phyloP scores from a whole-genome alignment of 2,797 vertebrate species.

The Chrosomus eos region DNA sequence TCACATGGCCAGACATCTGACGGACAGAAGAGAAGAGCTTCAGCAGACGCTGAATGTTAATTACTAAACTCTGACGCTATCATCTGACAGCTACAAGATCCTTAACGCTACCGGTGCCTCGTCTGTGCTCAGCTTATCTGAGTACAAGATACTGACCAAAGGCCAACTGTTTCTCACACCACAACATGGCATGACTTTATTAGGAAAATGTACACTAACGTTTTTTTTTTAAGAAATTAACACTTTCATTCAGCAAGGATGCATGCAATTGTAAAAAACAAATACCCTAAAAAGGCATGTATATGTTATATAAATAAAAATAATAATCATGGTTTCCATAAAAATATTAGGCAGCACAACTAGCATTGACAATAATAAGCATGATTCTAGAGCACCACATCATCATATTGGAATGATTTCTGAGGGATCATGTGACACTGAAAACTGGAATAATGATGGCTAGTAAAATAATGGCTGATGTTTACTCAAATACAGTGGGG shows the following conservation, averaged over 20 bases:
- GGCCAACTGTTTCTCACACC: background rate
- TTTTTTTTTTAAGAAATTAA: background rate
- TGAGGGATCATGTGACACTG: background rate
- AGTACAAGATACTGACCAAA: slow-evolving; percentile 17
- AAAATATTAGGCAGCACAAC: background rate
- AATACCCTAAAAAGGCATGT: background rate
- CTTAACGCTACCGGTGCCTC: slow-evolving; percentile 8
- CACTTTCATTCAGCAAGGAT: background rate
- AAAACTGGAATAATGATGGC: background rate
- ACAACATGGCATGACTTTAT: background rate
- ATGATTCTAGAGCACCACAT: background rate
- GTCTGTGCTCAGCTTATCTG: slow-evolving; percentile 41
- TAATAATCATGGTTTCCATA: background rate
- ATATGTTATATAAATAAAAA: background rate
- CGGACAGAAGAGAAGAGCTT: background rate
- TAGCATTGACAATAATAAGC: background rate
- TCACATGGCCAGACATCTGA: slow-evolving; percentile 14
- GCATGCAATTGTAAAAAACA: background rate
- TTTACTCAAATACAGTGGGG: too few relatives aligned
- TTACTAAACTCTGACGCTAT: slow-evolving; percentile 30
- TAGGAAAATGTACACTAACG: background rate
- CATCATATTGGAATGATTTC: background rate
- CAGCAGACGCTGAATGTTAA: slow-evolving; percentile 27
- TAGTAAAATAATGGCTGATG: too few relatives aligned
- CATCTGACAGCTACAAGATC: slow-evolving; percentile 44